A percentile compares a stretch with the other conserved stretches of the same genome.
Conservation (phyloP, 2,888 invertebrate genomes). For the Plusia festucae region DNA sequence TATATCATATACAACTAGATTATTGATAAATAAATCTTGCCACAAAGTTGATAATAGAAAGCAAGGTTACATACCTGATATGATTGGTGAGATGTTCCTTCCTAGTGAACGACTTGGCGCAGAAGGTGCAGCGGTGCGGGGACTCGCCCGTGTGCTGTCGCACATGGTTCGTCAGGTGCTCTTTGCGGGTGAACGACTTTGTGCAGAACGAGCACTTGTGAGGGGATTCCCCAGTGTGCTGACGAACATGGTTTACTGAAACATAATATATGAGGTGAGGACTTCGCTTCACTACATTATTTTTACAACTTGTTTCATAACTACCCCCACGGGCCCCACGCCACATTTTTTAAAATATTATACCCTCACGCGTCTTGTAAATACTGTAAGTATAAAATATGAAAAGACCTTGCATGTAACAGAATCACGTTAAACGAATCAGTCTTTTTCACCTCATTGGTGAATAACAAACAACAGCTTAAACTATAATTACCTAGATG, state of each 20-base stretch:
- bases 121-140: conserved; percentile 95
- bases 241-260: conserved; percentile 91
- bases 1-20: neutral
- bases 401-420: no score
- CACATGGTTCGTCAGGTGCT: conserved; percentile 95
- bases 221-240: conserved; percentile 94
- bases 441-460: no score
- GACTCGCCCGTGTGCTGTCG: conserved; percentile 96
- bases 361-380: no score
- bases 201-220: conserved; percentile 94
- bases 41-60: neutral
- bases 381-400: no score
- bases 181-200: conserved; percentile 94
- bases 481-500: conserved; percentile 88
- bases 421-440: no score
- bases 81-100: conserved; percentile 96
- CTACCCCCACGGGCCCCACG: no score
- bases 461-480: no score
- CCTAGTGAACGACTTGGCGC: conserved; percentile 95
- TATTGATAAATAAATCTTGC: neutral
- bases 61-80: conserved; percentile 86
- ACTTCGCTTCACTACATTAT: no score
- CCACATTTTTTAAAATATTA: no score
- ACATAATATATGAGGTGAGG: neutral
- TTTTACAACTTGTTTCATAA: no score